Evolutionary conservation across 2,797 vertebrate species (phyloP).

Genomic region (Anniella stebbinsi): DNA sequence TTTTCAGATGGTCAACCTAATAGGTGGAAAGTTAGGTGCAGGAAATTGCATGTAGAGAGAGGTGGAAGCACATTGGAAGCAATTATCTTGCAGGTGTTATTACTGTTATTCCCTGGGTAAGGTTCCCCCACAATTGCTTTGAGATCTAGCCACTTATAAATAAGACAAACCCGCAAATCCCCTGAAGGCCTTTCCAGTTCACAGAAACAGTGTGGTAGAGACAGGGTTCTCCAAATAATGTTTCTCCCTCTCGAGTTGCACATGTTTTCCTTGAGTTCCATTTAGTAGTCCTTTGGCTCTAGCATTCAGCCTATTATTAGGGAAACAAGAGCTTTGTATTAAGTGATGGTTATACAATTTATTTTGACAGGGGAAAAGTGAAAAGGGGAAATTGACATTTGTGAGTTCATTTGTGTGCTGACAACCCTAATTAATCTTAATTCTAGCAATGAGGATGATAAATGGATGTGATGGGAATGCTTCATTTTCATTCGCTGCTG

Average conservation of each 20-base stretch:
- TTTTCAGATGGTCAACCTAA: too few relatives aligned
- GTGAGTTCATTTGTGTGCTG: conserved; percentile 77
- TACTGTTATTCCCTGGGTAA: accelerated
- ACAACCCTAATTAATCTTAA: conserved; percentile 77
- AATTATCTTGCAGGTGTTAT: not conserved
- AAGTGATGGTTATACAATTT: conserved; percentile 77
- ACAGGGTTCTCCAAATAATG: not conserved
- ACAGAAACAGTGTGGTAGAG: not conserved
- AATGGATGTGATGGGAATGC: conserved; percentile 57
- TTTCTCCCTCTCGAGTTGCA: conserved; percentile 52
- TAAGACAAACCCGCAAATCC: not conserved
- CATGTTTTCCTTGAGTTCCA: conserved; percentile 64
- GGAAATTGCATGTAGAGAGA: not conserved
- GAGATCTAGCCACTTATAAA: not conserved
- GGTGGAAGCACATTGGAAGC: not conserved
- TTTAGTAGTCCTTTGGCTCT: conserved; percentile 63
- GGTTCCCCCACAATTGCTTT: accelerated
- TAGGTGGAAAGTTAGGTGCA: not conserved
- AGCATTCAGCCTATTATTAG: conserved; percentile 60
- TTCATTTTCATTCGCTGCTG: conserved; percentile 54
- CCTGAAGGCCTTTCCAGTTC: not conserved
- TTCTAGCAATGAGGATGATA: conserved; percentile 60
- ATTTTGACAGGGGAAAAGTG: conserved; percentile 76
- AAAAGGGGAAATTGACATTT: conserved; percentile 78
- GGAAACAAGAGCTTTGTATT: conserved; percentile 72